These are phyloP conservation scores for Fringilla coelebs DNA, from an alignment of 2,797 vertebrate species.

Conservation along the genomic window DNA sequence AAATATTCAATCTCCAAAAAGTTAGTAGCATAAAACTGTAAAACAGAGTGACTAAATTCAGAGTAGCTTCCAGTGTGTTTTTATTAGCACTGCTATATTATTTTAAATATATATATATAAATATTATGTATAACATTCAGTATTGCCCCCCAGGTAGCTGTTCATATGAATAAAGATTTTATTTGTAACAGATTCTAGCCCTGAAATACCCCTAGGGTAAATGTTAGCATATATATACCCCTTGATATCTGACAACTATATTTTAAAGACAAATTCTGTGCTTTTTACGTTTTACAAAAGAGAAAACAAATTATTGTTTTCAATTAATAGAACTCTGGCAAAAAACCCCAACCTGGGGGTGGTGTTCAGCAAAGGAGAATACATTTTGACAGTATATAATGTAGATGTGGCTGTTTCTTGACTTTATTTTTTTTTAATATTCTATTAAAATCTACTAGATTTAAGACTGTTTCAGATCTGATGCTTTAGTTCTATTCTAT, in stretches of 20 bases:
- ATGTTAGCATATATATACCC: conserved; percentile 69
- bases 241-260: conserved; percentile 75
- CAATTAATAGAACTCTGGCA: conserved; percentile 56
- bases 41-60: not conserved
- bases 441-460: not conserved
- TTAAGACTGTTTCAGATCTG: not conserved
- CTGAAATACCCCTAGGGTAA: conserved; percentile 68
- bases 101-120: conserved; percentile 27
- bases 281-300: conserved; percentile 59
- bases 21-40: not conserved
- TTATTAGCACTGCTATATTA: conserved; percentile 62
- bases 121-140: conserved; percentile 61
- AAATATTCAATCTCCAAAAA: not conserved
- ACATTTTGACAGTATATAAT: not conserved
- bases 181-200: conserved; percentile 67
- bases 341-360: not conserved
- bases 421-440: not conserved
- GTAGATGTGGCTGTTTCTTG: not conserved
- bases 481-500: not conserved
- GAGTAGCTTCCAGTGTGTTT: conserved; percentile 52
- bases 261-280: conserved; percentile 74
- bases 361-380: not conserved
- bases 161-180: conserved; percentile 74
- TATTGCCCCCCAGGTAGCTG: conserved; percentile 67
- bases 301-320: conserved; percentile 63